Evolutionary conservation across 2,113 vertebrate species (phyloP), one percentile per base, ranked within the genome.

Genomic region (Pseudolaguvia tuberculata): DNA sequence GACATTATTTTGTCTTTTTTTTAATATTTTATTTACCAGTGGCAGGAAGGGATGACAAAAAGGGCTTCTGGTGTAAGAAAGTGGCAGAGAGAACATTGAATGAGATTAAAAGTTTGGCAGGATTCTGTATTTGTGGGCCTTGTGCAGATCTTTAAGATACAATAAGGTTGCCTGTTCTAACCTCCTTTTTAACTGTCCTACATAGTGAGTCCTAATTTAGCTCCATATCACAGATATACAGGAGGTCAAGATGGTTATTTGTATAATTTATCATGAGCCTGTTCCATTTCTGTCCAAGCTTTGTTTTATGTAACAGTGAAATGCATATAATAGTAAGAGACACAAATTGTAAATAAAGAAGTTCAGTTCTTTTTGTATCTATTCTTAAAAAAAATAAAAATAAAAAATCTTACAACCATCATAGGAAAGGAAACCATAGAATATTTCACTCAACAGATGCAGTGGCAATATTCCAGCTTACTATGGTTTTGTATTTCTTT

Each of bases 111-210:
- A 52, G 1, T 7, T 51, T 35, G 31, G 1, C 20, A 45, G 53
- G 10, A 23, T 48, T 61, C 55, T 52, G 27, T 35, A 53, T 39
- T 21, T 69, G 27, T 53, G 27, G 13, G 1, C 50, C 5, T 18
- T 39, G 52, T 57, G 52, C 52, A n/a, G n/a, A n/a, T 62, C 15
- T 2, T 20, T 13, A 27, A 67, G 23, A 29, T 9, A 3, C 23
- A 27, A 67, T 23, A 25, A 20, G 27, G 45, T 67, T 67, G 63
- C 50, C 63, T 67, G 45, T 67, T 50, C 45, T 42, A 66, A 18
- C 63, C 63, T 73, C 48, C 58, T 62, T 73, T 62, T 73, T 25
- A 25, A 55, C 35, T 65, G n/a, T 11, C 69, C 72, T 66, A 56
- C 61, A 56, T 66, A 25, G 21, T 17, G 35, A 75, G 50, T 21